These are phyloP conservation scores for Lates japonicus DNA, from an alignment of 2,797 vertebrate species.

Conservation along the genomic window DNA sequence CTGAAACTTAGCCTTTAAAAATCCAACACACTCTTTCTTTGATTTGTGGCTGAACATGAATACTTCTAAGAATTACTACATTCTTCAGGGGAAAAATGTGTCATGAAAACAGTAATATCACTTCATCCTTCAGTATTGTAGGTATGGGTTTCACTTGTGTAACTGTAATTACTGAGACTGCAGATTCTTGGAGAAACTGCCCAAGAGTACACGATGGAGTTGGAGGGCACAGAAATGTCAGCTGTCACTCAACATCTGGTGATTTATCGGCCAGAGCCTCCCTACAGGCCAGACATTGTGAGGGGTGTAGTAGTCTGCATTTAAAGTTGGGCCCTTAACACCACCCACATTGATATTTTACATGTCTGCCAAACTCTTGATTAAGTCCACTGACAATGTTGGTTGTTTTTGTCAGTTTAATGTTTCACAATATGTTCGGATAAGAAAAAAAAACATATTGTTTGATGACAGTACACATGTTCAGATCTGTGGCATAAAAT, in stretches of 20 bases:
- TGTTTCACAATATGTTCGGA: too few relatives aligned
- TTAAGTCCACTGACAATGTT: background rate
- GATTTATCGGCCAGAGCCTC: background rate
- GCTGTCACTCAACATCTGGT: conserved; percentile 13
- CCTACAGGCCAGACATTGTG: background rate
- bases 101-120: background rate
- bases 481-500: too few relatives aligned
- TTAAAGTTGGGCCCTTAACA: background rate
- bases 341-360: background rate
- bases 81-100: background rate
- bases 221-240: background rate
- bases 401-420: too few relatives aligned
- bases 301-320: background rate
- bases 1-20: too few relatives aligned
- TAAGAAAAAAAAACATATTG: too few relatives aligned
- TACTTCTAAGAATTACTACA: conserved; percentile 1
- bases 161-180: conserved; percentile 2
- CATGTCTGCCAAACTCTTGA: background rate
- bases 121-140: background rate
- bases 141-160: background rate
- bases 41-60: conserved; percentile 21
- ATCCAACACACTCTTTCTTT: background rate
- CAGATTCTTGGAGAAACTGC: background rate
- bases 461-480: too few relatives aligned
- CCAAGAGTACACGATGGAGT: too few relatives aligned